A percentile compares a stretch with the other conserved stretches of the same genome.
Conservation (phyloP, 2,888 invertebrate species). For the Trachelus iudaicus region DNA sequence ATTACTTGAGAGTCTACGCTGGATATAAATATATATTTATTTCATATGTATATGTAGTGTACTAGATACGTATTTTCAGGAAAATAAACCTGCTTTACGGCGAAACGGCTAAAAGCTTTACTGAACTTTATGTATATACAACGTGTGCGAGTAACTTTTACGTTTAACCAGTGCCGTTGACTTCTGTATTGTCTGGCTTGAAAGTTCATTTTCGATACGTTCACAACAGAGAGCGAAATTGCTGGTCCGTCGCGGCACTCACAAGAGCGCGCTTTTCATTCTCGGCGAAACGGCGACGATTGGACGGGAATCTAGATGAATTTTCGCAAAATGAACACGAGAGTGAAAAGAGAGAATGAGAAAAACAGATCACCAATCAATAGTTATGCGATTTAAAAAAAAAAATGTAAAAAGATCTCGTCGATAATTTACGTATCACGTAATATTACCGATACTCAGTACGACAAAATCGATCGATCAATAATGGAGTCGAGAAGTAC, state of each 20-base stretch:
- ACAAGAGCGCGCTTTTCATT: neutral
- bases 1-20: neutral
- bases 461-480: neutral
- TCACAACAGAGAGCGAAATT: neutral
- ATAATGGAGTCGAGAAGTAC: neutral
- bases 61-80: neutral
- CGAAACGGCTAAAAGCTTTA: neutral
- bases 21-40: neutral
- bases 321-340: neutral
- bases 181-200: neutral
- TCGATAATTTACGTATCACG: neutral
- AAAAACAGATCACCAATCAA: neutral
- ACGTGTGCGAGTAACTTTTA: neutral
- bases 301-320: neutral
- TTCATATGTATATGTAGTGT: neutral
- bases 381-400: neutral
- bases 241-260: neutral
- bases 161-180: neutral
- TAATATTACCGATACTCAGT: conserved; percentile 4
- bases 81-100: neutral
- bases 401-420: neutral
- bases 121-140: neutral
- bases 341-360: neutral
- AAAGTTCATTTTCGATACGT: neutral
- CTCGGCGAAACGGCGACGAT: neutral